Base-by-base conservation (phyloP, 2,888 invertebrate genomes). In the Linyphia triangularis region DNA sequence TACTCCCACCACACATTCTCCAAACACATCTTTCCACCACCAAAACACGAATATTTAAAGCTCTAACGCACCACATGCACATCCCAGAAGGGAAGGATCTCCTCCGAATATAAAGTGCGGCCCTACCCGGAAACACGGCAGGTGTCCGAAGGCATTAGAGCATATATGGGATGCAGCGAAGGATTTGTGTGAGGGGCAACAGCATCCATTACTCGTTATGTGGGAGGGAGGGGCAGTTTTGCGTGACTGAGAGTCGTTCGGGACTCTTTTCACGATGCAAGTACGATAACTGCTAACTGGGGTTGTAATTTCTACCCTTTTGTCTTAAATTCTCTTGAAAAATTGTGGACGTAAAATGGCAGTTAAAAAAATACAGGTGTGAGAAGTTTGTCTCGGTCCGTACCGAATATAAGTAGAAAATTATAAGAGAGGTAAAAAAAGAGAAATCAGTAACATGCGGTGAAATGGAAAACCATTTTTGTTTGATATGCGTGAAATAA, bases 171-270 rank as follows among this genome's bases (percentile, higher is more conserved):
- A 70, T 40, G 61, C 61, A 73, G 26, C 37, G 16, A 40, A 37
- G 19, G 19, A 22, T 65, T 40, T 22, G 28, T 67, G 33, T 33
- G 51, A 59, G 69, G 30, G 59, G 51, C 37, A 37, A 19, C 13
- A 81, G 67, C 81, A 81, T 67, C 81, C 69, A 81, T 82, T 82
- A 72, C 82, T 19, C 63, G 40, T 63, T 63, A 51, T 28, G 30
- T 51, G 43, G 51, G 65, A n/a, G 22, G 51, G 51, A 61, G 33
- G 22, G 26, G 63, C n/a, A 40, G 30, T 33, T 77, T 82, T 43
- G 82, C 82, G 82, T 82, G 82, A 82, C 82, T 72, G 0, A 43
- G 26, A 19, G 63, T 82, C 40, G 69, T 81, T 81, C 51, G 70
- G n/a, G 57, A 37, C 40, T 24, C 43, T 72, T 82, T 26, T 28